phyloP scores from a whole-genome alignment of 2,113 vertebrate species.

The Periophthalmus modestus region DNA sequence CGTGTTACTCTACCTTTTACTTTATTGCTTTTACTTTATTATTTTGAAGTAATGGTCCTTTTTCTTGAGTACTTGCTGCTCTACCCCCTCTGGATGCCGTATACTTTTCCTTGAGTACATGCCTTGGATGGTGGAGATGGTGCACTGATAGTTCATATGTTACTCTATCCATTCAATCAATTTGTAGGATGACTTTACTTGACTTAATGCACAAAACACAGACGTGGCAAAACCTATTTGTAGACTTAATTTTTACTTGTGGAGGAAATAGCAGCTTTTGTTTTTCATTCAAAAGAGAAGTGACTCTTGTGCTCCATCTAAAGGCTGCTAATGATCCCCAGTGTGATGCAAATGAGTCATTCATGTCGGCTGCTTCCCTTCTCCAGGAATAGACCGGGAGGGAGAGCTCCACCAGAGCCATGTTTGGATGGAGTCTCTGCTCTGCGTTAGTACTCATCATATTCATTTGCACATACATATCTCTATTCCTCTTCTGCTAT shows the following conservation, averaged over 20 bases:
- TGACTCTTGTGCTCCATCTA: slow-evolving; percentile 22
- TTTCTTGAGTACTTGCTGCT: no score
- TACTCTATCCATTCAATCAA: background rate
- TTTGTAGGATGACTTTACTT: background rate
- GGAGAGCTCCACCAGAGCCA: slow-evolving; percentile 33
- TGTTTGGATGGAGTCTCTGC: slow-evolving; percentile 52
- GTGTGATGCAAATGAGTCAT: slow-evolving; percentile 64
- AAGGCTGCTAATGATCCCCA: slow-evolving; percentile 52
- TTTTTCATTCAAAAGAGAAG: slow-evolving; percentile 26
- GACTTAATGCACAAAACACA: background rate
- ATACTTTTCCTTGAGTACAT: no score
- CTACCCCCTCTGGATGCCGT: no score
- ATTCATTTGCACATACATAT: slow-evolving; percentile 52
- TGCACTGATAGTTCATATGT: background rate
- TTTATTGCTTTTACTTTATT: no score
- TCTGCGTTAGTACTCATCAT: slow-evolving; percentile 33
- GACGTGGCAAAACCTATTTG: background rate
- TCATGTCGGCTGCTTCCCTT: slow-evolving; percentile 41
- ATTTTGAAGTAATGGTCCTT: no score
- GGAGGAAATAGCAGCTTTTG: slow-evolving; percentile 20
- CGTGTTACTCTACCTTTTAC: no score
- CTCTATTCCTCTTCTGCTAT: slow-evolving; percentile 14
- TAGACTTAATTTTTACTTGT: background rate
- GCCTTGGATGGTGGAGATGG: no score
- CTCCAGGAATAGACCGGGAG: slow-evolving; percentile 22